These are phyloP conservation scores for Papilio elwesi DNA, from an alignment of 2,888 invertebrate species.

Conservation along the genomic window DNA sequence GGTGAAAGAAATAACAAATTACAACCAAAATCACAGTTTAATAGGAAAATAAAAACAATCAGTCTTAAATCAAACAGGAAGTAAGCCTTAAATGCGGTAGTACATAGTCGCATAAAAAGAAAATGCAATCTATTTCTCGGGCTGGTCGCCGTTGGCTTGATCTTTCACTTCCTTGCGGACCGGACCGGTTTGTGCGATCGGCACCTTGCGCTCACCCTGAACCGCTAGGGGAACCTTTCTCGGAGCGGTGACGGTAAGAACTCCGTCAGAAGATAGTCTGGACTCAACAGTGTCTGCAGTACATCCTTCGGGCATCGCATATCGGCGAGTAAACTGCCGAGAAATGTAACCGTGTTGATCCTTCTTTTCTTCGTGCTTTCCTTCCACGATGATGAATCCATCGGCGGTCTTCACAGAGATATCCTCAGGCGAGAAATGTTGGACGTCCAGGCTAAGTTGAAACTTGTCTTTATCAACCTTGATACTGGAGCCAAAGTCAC, in stretches of 20 bases:
- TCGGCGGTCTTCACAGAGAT: constrained; percentile 90
- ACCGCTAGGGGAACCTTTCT: constrained; percentile 61
- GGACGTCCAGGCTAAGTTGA: constrained; percentile 88
- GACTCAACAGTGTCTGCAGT: constrained; percentile 88
- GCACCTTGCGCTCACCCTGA: constrained; percentile 81
- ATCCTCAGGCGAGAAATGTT: constrained; percentile 90
- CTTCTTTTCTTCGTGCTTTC: constrained; percentile 90
- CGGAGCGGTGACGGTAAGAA: constrained; percentile 88
- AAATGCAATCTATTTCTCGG: constrained; percentile 45
- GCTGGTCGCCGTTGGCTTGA: constrained; percentile 73
- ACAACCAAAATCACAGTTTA: constrained; percentile 30
- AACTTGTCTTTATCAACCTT: constrained; percentile 76
- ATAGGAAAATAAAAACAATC: constrained; percentile 45
- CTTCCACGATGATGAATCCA: constrained; percentile 88
- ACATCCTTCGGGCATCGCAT: constrained; percentile 89
- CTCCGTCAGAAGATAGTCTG: constrained; percentile 89
- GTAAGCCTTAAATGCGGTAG: constrained; percentile 42
- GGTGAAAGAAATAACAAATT: background rate
- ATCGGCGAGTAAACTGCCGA: constrained; percentile 89
- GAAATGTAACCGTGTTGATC: constrained; percentile 90
- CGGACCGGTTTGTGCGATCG: constrained; percentile 85
- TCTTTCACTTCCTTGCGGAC: constrained; percentile 82
- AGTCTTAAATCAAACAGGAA: constrained; percentile 47
- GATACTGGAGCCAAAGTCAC: constrained; percentile 82
- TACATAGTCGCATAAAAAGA: constrained; percentile 15